Conservation (phyloP, 2,113 vertebrate genomes). For the Hipposideros armiger region DNA sequence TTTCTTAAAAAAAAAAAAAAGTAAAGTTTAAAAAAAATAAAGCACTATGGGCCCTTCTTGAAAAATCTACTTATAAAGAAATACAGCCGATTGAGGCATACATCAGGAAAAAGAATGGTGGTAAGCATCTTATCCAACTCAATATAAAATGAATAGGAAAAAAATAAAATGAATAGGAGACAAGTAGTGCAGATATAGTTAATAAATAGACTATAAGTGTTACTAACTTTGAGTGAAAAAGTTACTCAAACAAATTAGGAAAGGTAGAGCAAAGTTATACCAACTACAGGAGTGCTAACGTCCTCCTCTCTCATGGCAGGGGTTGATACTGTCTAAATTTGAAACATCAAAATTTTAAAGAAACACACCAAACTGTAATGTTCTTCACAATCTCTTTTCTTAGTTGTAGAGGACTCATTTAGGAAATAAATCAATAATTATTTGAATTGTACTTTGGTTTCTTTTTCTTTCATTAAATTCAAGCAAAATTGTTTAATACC, state of each 20-base stretch:
- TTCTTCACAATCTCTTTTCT: neutral
- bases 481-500: conserved; percentile 20
- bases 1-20: neutral
- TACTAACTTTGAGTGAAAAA: conserved; percentile 15
- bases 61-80: conserved; percentile 10
- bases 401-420: neutral
- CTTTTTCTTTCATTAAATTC: neutral
- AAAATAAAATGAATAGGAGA: neutral
- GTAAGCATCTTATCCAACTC: neutral
- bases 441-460: neutral
- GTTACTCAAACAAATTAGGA: neutral
- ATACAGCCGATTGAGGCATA: neutral
- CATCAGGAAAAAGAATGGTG: neutral
- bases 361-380: neutral
- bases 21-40: neutral
- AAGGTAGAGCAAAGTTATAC: neutral
- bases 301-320: neutral
- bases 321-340: neutral
- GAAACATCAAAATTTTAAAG: neutral
- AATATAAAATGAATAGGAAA: neutral
- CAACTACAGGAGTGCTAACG: neutral
- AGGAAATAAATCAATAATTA: conserved; percentile 38
- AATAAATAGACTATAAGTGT: neutral
- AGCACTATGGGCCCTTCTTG: neutral
- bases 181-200: neutral